Conservation (phyloP, 2,888 invertebrate species). For the Catocala fraxini region DNA sequence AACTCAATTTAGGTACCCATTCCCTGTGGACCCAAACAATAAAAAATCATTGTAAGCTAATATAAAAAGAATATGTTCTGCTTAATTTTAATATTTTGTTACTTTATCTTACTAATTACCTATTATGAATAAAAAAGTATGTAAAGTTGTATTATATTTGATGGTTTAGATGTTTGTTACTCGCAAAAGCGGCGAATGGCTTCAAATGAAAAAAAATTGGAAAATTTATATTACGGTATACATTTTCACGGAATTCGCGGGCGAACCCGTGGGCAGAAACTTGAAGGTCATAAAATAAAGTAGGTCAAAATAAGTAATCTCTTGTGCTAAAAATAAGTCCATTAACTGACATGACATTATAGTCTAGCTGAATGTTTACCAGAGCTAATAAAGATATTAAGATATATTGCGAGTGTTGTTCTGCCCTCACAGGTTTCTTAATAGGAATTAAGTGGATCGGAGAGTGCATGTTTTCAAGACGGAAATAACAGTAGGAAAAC, state of each 20-base stretch:
- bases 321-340: constrained; percentile 1
- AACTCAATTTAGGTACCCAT: constrained; percentile 28
- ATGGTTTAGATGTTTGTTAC: too few relatives aligned
- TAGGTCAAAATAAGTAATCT: not conserved
- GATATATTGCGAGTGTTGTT: constrained; percentile 5
- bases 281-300: constrained; percentile 2
- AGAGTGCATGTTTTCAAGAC: constrained; percentile 41
- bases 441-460: constrained; percentile 30
- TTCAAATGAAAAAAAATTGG: too few relatives aligned
- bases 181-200: too few relatives aligned
- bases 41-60: constrained; percentile 15
- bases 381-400: constrained; percentile 22
- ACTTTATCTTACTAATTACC: too few relatives aligned
- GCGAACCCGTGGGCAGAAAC: too few relatives aligned
- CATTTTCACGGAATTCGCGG: too few relatives aligned
- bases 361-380: not conserved
- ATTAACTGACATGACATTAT: too few relatives aligned
- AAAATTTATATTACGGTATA: too few relatives aligned
- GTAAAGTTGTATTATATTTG: too few relatives aligned
- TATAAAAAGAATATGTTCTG: constrained; percentile 17
- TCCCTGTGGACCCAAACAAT: constrained; percentile 27
- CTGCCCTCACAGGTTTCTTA: constrained; percentile 15
- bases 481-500: constrained; percentile 67
- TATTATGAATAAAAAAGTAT: too few relatives aligned
- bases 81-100: constrained; percentile 10